Evolutionary conservation across 2,888 invertebrate species (phyloP).

Genomic region (Lasioglossum lativentre): DNA sequence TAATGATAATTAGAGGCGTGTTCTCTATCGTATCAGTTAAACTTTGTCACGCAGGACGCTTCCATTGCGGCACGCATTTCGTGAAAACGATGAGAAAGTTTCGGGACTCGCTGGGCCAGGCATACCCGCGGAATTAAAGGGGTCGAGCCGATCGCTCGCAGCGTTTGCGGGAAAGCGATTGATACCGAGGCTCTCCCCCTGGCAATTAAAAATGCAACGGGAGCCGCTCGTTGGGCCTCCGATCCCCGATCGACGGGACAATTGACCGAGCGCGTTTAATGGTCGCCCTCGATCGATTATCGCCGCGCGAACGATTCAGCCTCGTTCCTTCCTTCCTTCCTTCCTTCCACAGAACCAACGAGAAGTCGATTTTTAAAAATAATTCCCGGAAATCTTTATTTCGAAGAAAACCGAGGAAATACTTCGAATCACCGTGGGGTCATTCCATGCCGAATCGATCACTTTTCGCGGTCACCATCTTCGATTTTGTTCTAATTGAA

Average conservation of each 20-base stretch:
- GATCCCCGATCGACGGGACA: constrained; percentile 20
- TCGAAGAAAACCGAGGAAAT: not conserved
- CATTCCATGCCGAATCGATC: too few relatives aligned
- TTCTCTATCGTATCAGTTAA: not conserved
- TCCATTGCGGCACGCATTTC: not conserved
- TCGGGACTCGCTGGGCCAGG: not conserved
- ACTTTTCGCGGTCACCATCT: too few relatives aligned
- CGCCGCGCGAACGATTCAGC: constrained; percentile 9
- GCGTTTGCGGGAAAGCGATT: constrained; percentile 30
- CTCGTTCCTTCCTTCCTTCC: not conserved
- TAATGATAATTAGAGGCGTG: not conserved
- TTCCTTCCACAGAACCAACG: not conserved
- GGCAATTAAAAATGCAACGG: constrained; percentile 46
- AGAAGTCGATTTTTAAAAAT: not conserved
- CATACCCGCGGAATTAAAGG: constrained; percentile 20
- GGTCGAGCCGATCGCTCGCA: constrained; percentile 20
- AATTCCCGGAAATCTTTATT: not conserved
- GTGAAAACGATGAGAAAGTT: not conserved
- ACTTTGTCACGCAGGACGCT: not conserved
- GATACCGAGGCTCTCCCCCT: constrained; percentile 28
- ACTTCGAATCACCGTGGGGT: too few relatives aligned
- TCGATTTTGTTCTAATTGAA: too few relatives aligned
- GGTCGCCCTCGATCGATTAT: constrained; percentile 23
- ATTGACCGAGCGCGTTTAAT: constrained; percentile 27
- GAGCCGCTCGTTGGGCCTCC: not conserved